Evolutionary conservation across 2,113 vertebrate species (phyloP).

Genomic region (Xiphorhynchus elegans): DNA sequence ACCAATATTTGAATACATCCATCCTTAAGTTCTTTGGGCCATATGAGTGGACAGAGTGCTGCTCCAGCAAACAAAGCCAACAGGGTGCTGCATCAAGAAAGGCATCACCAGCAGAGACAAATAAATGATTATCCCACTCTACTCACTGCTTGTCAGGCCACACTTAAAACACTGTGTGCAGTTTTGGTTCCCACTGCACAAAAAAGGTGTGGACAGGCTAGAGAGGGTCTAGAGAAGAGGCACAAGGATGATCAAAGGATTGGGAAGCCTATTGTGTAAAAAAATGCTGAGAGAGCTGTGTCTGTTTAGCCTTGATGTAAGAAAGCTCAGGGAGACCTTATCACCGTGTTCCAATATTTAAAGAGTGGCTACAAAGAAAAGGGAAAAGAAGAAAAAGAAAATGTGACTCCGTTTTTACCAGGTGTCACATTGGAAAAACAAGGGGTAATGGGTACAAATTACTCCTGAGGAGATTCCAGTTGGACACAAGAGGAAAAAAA

Average conservation of each 20-base stretch:
- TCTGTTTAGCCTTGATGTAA: not conserved
- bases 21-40: not conserved
- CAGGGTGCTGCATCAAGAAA: not conserved
- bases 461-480: not conserved
- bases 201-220: not conserved
- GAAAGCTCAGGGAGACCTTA: not conserved
- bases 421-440: not conserved
- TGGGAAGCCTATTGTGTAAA: not conserved
- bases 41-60: not conserved
- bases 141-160: not conserved
- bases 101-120: not conserved
- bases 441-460: not conserved
- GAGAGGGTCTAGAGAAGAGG: not conserved
- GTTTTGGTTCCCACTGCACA: not conserved
- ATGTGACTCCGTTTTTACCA: not conserved
- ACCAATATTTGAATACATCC: not conserved
- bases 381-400: not conserved
- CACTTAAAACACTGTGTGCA: fast-evolving
- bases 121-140: not conserved
- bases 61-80: not conserved
- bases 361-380: not conserved
- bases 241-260: not conserved
- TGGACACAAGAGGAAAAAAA: not conserved
- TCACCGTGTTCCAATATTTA: not conserved
- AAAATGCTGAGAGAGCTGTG: not conserved